A percentile compares a stretch with the other conserved stretches of the same genome.
Evolutionary conservation across 2,888 invertebrate genomes (phyloP).

Genomic region (Tetragonisca angustula): DNA sequence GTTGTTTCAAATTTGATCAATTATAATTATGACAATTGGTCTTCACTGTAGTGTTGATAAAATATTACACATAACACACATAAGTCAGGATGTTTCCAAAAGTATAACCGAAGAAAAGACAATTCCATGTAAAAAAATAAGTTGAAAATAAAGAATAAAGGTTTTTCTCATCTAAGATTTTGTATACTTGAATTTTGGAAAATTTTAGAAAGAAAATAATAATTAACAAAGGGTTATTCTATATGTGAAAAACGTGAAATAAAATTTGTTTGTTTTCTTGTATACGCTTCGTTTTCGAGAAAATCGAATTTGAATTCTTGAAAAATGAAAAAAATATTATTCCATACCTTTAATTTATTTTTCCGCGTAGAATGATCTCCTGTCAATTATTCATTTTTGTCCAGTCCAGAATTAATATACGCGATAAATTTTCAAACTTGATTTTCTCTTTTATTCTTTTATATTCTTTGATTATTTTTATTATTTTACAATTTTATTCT

Average conservation of each 20-base stretch:
- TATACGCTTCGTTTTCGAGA: background rate
- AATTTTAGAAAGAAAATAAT: background rate
- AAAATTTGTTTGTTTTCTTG: background rate
- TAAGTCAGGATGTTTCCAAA: too few relatives aligned
- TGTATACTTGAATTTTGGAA: background rate
- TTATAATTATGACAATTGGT: too few relatives aligned
- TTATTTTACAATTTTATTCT: too few relatives aligned
- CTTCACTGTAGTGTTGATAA: too few relatives aligned
- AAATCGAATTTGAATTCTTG: background rate
- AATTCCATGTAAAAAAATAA: background rate
- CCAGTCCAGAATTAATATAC: background rate
- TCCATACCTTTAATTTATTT: background rate
- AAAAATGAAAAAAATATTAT: background rate
- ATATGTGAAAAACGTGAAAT: too few relatives aligned
- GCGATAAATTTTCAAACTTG: background rate
- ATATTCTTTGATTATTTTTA: too few relatives aligned
- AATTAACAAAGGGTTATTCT: background rate
- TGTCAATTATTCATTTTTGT: background rate
- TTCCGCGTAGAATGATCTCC: background rate
- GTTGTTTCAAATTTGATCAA: too few relatives aligned
- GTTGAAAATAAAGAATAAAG: background rate
- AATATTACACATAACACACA: too few relatives aligned
- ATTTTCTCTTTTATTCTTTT: too few relatives aligned
- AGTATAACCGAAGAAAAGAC: background rate
- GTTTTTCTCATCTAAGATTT: background rate